Evolutionary conservation across 1,140 invertebrate genomes (phyloP).

Genomic region (Spodoptera frugiperda): DNA sequence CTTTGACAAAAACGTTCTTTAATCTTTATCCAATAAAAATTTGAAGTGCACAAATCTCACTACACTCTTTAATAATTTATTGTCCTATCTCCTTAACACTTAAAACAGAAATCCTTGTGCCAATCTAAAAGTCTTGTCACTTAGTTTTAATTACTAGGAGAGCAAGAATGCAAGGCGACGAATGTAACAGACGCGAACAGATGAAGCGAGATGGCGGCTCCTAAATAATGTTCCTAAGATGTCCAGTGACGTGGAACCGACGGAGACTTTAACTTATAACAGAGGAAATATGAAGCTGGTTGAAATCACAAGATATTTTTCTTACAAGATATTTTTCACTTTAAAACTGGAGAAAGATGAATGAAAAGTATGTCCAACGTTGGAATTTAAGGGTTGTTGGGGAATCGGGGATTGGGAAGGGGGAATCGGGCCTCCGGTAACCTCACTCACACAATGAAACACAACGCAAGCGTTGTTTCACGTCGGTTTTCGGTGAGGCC

Average conservation of each 20-base stretch:
- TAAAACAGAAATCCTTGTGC: neutral
- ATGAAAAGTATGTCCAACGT: too few relatives aligned
- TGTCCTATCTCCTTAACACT: neutral
- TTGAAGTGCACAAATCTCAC: too few relatives aligned
- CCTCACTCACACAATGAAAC: too few relatives aligned
- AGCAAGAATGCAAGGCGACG: neutral
- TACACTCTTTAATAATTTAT: too few relatives aligned
- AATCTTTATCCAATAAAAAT: too few relatives aligned
- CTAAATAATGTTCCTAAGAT: constrained; percentile 11
- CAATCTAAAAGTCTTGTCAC: neutral
- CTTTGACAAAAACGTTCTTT: too few relatives aligned
- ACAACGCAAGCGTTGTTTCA: too few relatives aligned
- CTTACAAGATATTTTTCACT: neutral
- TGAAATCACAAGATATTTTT: neutral
- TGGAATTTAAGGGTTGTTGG: too few relatives aligned
- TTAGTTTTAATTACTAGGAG: neutral
- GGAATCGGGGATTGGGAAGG: too few relatives aligned
- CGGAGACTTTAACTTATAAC: neutral
- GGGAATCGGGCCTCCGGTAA: too few relatives aligned
- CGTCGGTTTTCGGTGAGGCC: too few relatives aligned
- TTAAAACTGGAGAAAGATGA: neutral
- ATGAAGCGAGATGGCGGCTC: neutral
- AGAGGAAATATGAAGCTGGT: neutral
- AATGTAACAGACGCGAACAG: neutral
- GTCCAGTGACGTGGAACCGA: neutral